These are phyloP conservation scores for Pararge aegeria DNA, from an alignment of 1,140 invertebrate species.

Conservation along the genomic window DNA sequence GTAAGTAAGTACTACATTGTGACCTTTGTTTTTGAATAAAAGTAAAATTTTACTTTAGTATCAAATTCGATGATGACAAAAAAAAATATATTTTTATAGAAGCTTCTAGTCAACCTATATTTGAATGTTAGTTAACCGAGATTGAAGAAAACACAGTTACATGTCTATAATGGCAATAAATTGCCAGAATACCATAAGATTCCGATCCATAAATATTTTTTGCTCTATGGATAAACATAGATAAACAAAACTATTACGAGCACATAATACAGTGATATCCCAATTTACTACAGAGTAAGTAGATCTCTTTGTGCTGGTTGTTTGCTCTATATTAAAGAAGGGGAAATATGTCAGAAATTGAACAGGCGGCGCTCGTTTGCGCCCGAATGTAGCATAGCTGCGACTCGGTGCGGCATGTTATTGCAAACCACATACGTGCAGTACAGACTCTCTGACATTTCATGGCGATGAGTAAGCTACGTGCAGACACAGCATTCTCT, in stretches of 20 bases:
- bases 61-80: too few relatives aligned
- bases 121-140: too few relatives aligned
- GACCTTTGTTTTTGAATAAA: too few relatives aligned
- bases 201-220: too few relatives aligned
- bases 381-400: slow-evolving; percentile 71
- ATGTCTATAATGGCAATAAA: too few relatives aligned
- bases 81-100: too few relatives aligned
- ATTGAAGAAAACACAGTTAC: too few relatives aligned
- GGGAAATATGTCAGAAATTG: slow-evolving; percentile 74
- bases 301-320: slow-evolving; percentile 2
- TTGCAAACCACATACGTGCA: slow-evolving; percentile 74
- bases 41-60: too few relatives aligned
- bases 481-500: slow-evolving; percentile 29
- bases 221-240: too few relatives aligned
- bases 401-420: slow-evolving; percentile 76
- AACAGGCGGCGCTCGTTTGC: slow-evolving; percentile 63
- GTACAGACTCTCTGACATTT: slow-evolving; percentile 73
- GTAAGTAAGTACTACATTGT: too few relatives aligned
- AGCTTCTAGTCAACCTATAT: too few relatives aligned
- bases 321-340: slow-evolving; percentile 45
- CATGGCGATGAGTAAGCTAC: slow-evolving; percentile 71
- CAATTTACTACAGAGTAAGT: background rate
- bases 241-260: background rate
- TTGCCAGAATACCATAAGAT: too few relatives aligned
- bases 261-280: background rate